phyloP scores from a whole-genome alignment of 2,888 invertebrate species.

The Microchrysa polita region DNA sequence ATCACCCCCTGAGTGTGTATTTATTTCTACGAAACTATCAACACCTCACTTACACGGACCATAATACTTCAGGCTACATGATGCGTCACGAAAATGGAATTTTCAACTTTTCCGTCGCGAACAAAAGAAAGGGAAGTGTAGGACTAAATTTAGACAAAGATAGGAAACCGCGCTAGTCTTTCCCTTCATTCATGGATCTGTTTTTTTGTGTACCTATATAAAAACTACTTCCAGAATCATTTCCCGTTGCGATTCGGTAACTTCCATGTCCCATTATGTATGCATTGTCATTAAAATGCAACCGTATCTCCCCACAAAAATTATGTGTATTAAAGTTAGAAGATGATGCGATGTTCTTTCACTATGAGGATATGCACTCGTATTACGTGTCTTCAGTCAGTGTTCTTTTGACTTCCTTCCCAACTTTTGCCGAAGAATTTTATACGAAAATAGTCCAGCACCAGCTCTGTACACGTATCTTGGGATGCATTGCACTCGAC shows the following conservation, averaged over 20 bases:
- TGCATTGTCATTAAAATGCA: constrained; percentile 16
- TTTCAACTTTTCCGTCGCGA: constrained; percentile 12
- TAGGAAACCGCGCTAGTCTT: no score
- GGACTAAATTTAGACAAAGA: constrained; percentile 32
- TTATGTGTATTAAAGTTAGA: no score
- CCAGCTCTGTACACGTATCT: constrained; percentile 3
- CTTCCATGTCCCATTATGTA: constrained; percentile 2
- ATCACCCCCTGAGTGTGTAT: constrained; percentile 24
- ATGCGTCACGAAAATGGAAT: constrained; percentile 37
- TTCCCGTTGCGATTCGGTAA: constrained; percentile 19
- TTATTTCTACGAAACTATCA: constrained; percentile 23
- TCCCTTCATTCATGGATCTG: neutral
- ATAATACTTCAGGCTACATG: neutral
- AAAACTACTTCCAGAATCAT: constrained; percentile 2
- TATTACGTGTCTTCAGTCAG: neutral
- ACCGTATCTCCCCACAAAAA: neutral
- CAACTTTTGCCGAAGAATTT: constrained; percentile 22
- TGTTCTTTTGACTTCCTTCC: constrained; percentile 18
- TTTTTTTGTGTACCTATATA: no score
- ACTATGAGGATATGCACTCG: neutral
- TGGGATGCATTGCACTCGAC: neutral
- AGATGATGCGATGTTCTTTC: neutral
- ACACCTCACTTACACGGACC: constrained; percentile 1
- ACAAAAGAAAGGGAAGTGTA: constrained; percentile 40
- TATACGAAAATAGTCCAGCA: constrained; percentile 39